phyloP scores from a whole-genome alignment of 2,113 vertebrate genomes.

The Tichodroma muraria region DNA sequence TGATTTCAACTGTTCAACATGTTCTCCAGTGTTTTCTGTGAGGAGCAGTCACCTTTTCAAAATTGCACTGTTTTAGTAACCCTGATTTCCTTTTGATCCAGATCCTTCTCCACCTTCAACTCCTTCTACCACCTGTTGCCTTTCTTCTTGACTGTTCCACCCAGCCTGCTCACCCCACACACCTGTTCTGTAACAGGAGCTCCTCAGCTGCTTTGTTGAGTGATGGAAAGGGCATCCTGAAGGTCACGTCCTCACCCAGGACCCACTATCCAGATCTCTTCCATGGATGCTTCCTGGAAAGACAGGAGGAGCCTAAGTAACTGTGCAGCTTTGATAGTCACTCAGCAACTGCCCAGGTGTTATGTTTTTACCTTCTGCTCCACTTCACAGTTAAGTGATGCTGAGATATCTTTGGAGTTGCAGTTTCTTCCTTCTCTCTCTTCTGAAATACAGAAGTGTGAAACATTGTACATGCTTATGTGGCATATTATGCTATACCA shows the following conservation, averaged over 20 bases:
- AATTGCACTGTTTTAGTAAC: neutral
- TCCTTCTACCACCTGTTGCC: neutral
- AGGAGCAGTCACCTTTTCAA: neutral
- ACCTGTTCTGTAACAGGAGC: constrained; percentile 25
- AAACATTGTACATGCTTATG: neutral
- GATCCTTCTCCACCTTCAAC: neutral
- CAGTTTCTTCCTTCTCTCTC: neutral
- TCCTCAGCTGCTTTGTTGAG: constrained; percentile 8
- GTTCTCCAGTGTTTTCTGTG: neutral
- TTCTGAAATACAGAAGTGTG: neutral
- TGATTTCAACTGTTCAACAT: neutral
- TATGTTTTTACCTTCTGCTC: neutral
- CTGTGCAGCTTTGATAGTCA: neutral
- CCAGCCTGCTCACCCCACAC: neutral
- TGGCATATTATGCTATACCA: neutral
- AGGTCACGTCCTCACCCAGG: neutral
- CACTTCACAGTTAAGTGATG: neutral
- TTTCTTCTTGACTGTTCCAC: neutral
- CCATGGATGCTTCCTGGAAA: neutral
- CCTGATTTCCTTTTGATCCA: neutral
- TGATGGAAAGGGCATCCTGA: constrained; percentile 12
- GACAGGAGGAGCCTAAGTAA: neutral
- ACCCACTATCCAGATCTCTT: neutral
- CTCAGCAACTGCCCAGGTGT: neutral
- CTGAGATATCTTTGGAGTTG: neutral